Evolutionary conservation across 2,113 vertebrate genomes (phyloP), one percentile per base, ranked within the genome.

Genomic region (Tinamus guttatus): DNA sequence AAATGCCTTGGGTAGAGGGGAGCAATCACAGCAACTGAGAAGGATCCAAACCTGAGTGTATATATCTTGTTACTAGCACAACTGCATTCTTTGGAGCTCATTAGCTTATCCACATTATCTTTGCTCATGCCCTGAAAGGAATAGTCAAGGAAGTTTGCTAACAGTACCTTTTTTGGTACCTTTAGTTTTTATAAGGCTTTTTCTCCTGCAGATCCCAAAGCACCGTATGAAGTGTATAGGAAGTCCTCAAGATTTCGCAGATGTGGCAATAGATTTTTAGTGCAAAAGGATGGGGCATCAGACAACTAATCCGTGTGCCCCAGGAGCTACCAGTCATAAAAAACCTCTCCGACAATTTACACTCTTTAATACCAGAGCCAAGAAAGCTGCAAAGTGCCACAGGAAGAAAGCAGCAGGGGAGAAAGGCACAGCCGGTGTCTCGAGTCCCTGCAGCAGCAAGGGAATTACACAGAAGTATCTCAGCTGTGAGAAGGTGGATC

Each of bases 1-100:
- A 95, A 96, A 90, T 47, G 84, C 67, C 82, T 94, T 87, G 88
- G 85, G 85, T 89, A 80, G 92, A 90, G 80, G 54, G 74, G 82
- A 95, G 82, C n/a, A 95, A 85, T 83, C 49, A 49, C 67, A 65
- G 75, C 8, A 30, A 81, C 81, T 1, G 0, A 47, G 60, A 89
- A 97, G 74, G 69, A 82, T 47, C 52, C 76, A 69, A 95, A 76
- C 70, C 89, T 3, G 9, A 45, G 92, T 65, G 62, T 47, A 43
- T 75, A 65, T 80, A 89, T 91, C 85, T 95, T 1, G 1, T 90
- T 83, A 70, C 92, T 93, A 92, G 58, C 58, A 91, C 95, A 87
- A 76, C 69, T 82, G 60, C 81, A 82, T 82, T 58, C 14, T 43
- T 68, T 82, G 81, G 75, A 94, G 95, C 82, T 80, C 68, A 63